A percentile compares a stretch with the other conserved stretches of the same genome.
These are phyloP conservation scores for Chiroxiphia lanceolata DNA, from an alignment of 2,797 vertebrate species.

Conservation along the genomic window DNA sequence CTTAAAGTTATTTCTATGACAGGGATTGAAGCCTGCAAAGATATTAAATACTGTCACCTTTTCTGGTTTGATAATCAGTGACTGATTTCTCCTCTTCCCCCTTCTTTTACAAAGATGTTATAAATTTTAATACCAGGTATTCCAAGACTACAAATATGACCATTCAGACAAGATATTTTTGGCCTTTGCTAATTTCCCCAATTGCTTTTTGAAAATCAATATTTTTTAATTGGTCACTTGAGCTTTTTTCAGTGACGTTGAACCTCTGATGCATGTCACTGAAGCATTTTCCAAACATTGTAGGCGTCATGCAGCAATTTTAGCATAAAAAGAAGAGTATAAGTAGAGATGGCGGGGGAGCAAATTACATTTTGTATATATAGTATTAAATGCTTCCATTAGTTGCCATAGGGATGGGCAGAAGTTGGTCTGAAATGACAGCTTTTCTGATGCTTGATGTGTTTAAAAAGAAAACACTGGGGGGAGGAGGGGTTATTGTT, in stretches of 20 bases:
- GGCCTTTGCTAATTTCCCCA: neutral
- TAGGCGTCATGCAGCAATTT: conserved; percentile 66
- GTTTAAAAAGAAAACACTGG: conserved; percentile 66
- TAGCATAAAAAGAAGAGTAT: conserved; percentile 67
- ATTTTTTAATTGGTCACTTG: conserved; percentile 51
- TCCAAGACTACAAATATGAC: neutral
- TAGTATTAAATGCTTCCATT: conserved; percentile 75
- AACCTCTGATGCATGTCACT: conserved; percentile 56
- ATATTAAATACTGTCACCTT: neutral
- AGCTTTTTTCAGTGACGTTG: conserved; percentile 49
- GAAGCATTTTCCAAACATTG: conserved; percentile 63
- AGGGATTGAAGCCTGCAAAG: neutral
- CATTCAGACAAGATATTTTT: neutral
- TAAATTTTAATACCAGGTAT: neutral
- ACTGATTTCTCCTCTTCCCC: neutral
- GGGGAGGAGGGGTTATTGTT: conserved; percentile 48
- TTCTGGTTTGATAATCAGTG: neutral
- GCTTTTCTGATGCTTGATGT: conserved; percentile 70
- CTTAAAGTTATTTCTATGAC: neutral
- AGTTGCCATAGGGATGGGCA: conserved; percentile 82
- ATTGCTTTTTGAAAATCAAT: neutral
- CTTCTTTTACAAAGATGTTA: neutral
- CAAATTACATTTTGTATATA: conserved; percentile 65
- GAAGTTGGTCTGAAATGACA: conserved; percentile 76
- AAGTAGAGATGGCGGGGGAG: conserved; percentile 59